These are phyloP conservation scores for Catharus bicknelli DNA, from an alignment of 2,113 vertebrate species.

Conservation along the genomic window DNA sequence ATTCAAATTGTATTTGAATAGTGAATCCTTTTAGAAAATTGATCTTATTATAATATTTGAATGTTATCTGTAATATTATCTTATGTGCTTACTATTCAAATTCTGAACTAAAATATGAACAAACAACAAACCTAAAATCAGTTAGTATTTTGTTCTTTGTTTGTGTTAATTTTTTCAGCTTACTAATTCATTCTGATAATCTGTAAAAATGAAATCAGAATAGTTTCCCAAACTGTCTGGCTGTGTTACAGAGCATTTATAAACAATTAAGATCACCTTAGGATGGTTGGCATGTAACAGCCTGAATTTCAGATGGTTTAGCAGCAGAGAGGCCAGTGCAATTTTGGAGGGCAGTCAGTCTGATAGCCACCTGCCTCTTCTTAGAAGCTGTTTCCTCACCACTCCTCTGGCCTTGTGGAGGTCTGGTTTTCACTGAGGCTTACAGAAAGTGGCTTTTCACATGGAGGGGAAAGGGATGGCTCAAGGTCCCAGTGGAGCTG, in stretches of 20 bases:
- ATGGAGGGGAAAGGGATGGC: neutral
- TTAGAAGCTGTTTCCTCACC: neutral
- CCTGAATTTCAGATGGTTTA: neutral
- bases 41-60: neutral
- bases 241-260: neutral
- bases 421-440: neutral
- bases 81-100: neutral
- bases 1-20: neutral
- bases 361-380: neutral
- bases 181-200: neutral
- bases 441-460: fast-evolving
- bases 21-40: neutral
- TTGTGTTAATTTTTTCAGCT: neutral
- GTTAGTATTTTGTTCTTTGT: neutral
- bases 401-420: neutral
- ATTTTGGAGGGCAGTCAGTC: neutral
- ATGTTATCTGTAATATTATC: neutral
- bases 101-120: neutral
- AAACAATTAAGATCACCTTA: neutral
- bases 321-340: neutral
- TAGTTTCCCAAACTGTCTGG: neutral
- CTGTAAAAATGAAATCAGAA: neutral
- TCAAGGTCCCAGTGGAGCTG: neutral
- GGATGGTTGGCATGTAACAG: neutral
- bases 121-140: neutral